A percentile compares a stretch with the other conserved stretches of the same genome.
phyloP scores from a whole-genome alignment of 2,797 vertebrate species.

The Knipowitschia caucasica region DNA sequence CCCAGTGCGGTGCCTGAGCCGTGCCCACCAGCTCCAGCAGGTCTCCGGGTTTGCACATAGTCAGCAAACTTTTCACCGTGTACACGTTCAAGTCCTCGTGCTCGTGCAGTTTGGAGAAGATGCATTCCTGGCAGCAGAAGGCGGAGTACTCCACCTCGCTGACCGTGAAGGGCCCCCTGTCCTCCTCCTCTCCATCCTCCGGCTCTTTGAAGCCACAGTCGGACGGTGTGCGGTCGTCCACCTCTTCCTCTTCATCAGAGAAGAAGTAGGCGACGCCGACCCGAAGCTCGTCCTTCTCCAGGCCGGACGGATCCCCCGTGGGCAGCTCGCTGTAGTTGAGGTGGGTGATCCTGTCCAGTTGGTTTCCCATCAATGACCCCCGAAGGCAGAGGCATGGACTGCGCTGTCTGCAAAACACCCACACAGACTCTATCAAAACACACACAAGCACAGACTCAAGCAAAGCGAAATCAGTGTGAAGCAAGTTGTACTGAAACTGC shows the following conservation, averaged over 20 bases:
- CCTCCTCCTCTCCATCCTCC: constrained; percentile 77
- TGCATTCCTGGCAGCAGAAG: constrained; percentile 97
- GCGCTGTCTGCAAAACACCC: constrained; percentile 72
- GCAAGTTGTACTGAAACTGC: constrained; percentile 20
- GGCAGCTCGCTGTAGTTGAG: constrained; percentile 99
- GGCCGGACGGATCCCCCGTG: constrained; percentile 97
- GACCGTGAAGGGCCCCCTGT: constrained; percentile 76
- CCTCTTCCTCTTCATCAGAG: constrained; percentile 99
- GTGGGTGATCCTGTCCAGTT: constrained; percentile 99
- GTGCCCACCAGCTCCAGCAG: constrained; percentile 91
- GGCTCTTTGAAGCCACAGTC: constrained; percentile 87
- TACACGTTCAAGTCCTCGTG: constrained; percentile 92
- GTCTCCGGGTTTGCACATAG: constrained; percentile 95
- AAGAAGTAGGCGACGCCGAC: constrained; percentile 99
- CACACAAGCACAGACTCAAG: not conserved
- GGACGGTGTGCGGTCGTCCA: constrained; percentile 92
- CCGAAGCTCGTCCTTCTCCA: constrained; percentile 98
- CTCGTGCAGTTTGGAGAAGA: constrained; percentile 96
- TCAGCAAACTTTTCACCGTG: constrained; percentile 86
- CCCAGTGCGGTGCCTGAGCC: constrained; percentile 91
- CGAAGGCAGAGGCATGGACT: constrained; percentile 86
- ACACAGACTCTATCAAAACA: not conserved
- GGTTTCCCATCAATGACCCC: constrained; percentile 99
- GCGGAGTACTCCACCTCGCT: constrained; percentile 95
- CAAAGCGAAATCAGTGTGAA: not conserved